phyloP scores from a whole-genome alignment of 2,113 vertebrate genomes.

The Rhea pennata region DNA sequence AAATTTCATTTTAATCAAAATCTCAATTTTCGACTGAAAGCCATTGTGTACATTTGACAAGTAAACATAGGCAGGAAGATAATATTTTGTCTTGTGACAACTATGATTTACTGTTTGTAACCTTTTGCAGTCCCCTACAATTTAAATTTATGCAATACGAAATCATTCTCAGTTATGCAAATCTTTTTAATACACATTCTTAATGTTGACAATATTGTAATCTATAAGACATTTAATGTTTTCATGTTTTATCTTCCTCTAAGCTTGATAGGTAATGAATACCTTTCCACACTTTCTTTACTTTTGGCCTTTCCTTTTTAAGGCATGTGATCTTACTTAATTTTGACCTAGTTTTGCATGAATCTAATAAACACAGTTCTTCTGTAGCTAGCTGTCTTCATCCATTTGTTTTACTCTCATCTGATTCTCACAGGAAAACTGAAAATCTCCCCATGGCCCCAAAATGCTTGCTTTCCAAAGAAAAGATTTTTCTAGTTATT shows the following conservation, averaged over 20 bases:
- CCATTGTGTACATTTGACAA: background rate
- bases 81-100: background rate
- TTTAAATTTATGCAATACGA: background rate
- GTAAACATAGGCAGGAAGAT: background rate
- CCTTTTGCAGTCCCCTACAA: background rate
- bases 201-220: background rate
- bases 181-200: constrained; percentile 11
- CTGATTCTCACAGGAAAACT: background rate
- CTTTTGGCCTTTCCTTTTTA: background rate
- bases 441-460: background rate
- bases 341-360: background rate
- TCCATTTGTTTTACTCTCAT: background rate
- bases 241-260: constrained; percentile 25
- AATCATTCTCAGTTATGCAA: background rate
- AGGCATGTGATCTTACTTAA: background rate
- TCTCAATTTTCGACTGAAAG: background rate
- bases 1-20: background rate
- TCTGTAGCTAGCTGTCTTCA: background rate
- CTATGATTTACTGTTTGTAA: background rate
- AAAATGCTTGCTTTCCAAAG: background rate
- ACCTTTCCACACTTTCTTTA: background rate
- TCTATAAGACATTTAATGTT: constrained; percentile 8
- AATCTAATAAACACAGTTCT: background rate
- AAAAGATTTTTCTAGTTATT: background rate
- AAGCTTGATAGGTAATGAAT: background rate